A percentile compares a stretch with the other conserved stretches of the same genome.
Conservation (phyloP, 2,113 vertebrate genomes). For the Paedocypris sp. region DNA sequence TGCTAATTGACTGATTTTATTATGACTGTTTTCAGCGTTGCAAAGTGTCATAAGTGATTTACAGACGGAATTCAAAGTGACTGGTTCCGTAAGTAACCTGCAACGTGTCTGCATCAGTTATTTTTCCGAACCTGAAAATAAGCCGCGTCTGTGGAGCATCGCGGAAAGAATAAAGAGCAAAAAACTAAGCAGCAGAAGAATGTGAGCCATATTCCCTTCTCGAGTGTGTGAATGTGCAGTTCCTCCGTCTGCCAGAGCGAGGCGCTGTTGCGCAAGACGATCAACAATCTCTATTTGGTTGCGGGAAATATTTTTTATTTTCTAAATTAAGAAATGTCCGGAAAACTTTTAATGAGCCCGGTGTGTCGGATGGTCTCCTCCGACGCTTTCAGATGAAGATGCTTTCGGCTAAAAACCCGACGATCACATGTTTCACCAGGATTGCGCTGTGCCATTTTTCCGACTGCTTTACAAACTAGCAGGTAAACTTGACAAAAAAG, state of each 20-base stretch:
- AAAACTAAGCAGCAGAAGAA: background rate
- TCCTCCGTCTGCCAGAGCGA: constrained; percentile 6
- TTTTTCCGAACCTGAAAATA: background rate
- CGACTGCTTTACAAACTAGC: constrained; percentile 33
- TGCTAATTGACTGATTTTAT: too few relatives aligned
- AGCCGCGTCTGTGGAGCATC: background rate
- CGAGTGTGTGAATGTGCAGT: constrained; percentile 27
- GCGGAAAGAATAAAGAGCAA: background rate
- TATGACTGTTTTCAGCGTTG: too few relatives aligned
- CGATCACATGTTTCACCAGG: background rate
- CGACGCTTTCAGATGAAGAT: background rate
- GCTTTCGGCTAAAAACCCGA: constrained; percentile 6
- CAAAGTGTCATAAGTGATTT: too few relatives aligned
- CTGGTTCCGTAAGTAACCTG: background rate
- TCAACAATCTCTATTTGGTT: constrained; percentile 45
- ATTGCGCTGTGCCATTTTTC: constrained; percentile 16
- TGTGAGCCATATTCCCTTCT: background rate
- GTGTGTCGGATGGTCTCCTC: background rate
- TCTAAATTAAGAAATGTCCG: constrained; percentile 32
- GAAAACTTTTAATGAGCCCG: background rate
- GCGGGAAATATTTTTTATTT: constrained; percentile 51
- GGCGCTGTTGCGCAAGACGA: constrained; percentile 45
- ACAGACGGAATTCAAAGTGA: too few relatives aligned
- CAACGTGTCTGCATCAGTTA: background rate
- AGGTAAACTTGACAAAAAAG: constrained; percentile 34